These are phyloP conservation scores for human DNA, from an alignment of 2,113 vertebrate genomes.

Conservation along the genomic window DNA sequence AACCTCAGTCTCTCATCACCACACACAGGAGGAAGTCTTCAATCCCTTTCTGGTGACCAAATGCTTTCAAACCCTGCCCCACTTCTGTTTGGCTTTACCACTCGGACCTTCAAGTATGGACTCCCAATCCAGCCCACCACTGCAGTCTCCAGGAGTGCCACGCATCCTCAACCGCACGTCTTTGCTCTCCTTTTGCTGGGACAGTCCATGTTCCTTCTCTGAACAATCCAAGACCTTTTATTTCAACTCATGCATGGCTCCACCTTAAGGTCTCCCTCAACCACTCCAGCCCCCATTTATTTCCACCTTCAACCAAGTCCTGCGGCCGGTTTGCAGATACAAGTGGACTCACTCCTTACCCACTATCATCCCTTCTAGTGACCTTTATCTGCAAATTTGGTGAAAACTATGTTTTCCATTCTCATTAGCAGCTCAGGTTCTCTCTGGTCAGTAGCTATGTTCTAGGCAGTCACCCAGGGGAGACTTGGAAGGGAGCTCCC, in stretches of 20 bases:
- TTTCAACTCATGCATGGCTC: not conserved
- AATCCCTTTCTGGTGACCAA: not conserved
- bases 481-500: no score
- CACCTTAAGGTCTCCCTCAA: not conserved
- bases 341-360: not conserved
- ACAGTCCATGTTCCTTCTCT: not conserved
- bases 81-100: not conserved
- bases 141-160: not conserved
- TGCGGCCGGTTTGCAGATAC: not conserved
- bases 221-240: not conserved
- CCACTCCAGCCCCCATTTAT: not conserved
- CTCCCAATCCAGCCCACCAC: not conserved
- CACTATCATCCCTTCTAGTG: not conserved
- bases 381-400: not conserved
- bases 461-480: not conserved
- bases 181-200: not conserved
- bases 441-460: accelerated
- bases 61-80: not conserved
- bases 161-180: not conserved
- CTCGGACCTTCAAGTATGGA: not conserved
- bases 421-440: not conserved
- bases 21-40: not conserved
- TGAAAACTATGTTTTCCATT: not conserved
- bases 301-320: not conserved
- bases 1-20: not conserved